phyloP scores from a whole-genome alignment of 2,888 invertebrate species.

The Xestia ashworthii region DNA sequence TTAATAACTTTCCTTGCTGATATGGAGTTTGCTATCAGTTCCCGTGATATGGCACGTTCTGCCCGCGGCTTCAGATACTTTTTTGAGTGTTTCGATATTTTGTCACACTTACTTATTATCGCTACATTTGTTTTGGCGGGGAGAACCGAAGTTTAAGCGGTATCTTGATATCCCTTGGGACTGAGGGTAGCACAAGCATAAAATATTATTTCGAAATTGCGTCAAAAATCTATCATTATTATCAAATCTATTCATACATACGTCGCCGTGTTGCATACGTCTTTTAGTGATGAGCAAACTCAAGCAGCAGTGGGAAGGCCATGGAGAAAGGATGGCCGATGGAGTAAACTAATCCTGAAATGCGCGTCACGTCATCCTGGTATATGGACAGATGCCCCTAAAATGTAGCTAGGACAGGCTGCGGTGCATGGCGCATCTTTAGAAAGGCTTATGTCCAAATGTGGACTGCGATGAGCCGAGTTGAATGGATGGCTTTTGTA shows the following conservation, averaged over 20 bases:
- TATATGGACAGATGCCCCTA: neutral
- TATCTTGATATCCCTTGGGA: constrained; percentile 29
- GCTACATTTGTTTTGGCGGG: constrained; percentile 46
- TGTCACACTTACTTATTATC: constrained; percentile 58
- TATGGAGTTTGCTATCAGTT: constrained; percentile 78
- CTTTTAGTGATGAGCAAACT: neutral
- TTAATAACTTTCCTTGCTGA: constrained; percentile 81
- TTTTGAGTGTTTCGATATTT: constrained; percentile 67
- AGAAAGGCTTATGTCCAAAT: neutral
- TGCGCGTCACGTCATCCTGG: neutral
- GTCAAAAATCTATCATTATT: neutral
- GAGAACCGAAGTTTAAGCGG: constrained; percentile 38
- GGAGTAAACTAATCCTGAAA: neutral
- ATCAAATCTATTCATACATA: neutral
- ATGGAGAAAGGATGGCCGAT: neutral
- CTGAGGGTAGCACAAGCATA: neutral
- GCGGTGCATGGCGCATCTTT: neutral
- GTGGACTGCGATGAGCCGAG: neutral
- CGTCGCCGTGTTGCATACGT: too few species aligned
- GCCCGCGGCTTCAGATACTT: constrained; percentile 66
- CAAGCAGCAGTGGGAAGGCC: neutral
- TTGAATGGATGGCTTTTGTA: neutral
- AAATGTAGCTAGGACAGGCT: neutral
- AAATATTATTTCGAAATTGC: neutral
- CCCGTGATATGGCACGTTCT: constrained; percentile 81